Evolutionary conservation across 2,888 invertebrate genomes (phyloP).

Genomic region (Pachliopta kotzebuea): DNA sequence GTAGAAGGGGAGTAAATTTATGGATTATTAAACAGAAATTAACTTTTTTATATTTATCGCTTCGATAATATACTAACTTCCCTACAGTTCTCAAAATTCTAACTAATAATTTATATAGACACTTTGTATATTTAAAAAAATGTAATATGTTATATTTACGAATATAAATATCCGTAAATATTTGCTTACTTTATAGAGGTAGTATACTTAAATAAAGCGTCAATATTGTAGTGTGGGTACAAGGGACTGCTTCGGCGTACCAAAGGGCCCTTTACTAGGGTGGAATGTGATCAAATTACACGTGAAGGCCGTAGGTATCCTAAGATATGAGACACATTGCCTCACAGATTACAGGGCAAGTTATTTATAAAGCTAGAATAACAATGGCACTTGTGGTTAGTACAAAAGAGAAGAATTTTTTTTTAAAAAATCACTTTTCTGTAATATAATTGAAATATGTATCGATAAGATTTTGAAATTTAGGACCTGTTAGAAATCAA

Average conservation of each 20-base stretch:
- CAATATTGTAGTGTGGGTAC: slow-evolving; percentile 19
- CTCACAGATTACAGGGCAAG: slow-evolving; percentile 29
- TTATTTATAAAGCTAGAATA: not conserved
- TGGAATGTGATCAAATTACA: slow-evolving; percentile 71
- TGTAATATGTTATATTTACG: no score
- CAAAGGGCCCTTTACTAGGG: slow-evolving; percentile 50
- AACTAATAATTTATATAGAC: no score
- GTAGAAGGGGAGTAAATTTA: slow-evolving; percentile 8
- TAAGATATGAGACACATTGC: slow-evolving; percentile 51
- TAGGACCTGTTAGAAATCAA: not conserved
- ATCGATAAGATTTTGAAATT: not conserved
- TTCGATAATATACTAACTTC: no score
- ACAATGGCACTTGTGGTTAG: not conserved
- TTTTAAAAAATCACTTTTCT: not conserved
- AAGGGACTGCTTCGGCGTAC: slow-evolving; percentile 34
- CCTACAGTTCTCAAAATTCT: no score
- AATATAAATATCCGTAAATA: not conserved
- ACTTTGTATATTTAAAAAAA: no score
- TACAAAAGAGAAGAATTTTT: not conserved
- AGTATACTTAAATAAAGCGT: slow-evolving; percentile 20
- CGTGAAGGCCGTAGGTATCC: slow-evolving; percentile 60
- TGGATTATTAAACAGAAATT: not conserved
- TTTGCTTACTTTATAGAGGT: not conserved
- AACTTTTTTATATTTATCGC: no score
- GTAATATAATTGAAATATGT: not conserved